A percentile compares a stretch with the other conserved stretches of the same genome.
Conservation (phyloP, 2,888 invertebrate genomes). For the Pristionchus exspectatus region DNA sequence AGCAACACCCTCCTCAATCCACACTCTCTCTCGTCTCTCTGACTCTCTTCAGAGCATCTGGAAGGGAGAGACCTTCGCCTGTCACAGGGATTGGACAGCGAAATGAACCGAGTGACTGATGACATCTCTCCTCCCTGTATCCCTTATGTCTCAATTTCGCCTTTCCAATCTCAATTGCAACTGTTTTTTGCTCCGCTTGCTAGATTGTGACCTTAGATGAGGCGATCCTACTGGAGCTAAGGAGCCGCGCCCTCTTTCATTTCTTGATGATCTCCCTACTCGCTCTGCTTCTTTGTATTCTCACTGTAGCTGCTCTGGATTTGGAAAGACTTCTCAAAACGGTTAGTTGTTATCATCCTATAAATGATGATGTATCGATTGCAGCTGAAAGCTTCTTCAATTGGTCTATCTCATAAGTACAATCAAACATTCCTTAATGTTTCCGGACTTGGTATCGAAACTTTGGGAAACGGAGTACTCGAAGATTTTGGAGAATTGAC, state of each 20-base stretch:
- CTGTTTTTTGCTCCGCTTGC: background rate
- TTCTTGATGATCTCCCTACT: background rate
- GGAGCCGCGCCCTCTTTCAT: background rate
- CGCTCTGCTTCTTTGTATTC: background rate
- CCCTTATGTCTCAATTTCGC: background rate
- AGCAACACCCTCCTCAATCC: background rate
- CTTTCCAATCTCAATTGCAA: constrained; percentile 19
- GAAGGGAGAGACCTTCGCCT: background rate
- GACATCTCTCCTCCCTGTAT: constrained; percentile 29
- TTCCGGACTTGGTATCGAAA: constrained; percentile 15
- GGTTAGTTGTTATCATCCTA: background rate
- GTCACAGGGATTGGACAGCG: background rate
- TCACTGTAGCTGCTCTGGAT: background rate
- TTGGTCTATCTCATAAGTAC: background rate
- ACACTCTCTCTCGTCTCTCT: background rate
- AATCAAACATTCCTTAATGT: constrained; percentile 10
- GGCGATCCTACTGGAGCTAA: background rate
- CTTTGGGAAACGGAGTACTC: background rate
- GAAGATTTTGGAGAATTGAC: constrained; percentile 18
- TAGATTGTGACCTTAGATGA: constrained; percentile 47
- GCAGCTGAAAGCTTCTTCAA: background rate
- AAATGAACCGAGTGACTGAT: constrained; percentile 6
- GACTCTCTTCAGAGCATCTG: background rate
- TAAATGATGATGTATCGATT: background rate
- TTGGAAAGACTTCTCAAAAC: constrained; percentile 1